Conservation (phyloP, 2,888 invertebrate species). For the Erebia ligea region DNA sequence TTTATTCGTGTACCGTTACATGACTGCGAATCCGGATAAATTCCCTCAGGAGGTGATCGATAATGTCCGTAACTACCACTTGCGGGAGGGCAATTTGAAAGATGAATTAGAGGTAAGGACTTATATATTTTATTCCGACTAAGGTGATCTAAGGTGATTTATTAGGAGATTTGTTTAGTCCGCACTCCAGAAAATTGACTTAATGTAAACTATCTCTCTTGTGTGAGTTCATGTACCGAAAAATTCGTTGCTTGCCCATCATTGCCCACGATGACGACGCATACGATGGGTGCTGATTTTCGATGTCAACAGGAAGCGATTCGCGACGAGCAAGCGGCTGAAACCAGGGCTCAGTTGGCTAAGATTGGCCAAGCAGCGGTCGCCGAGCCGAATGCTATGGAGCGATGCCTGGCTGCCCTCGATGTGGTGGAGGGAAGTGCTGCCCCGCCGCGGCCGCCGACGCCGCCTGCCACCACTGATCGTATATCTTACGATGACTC, state of each 20-base stretch:
- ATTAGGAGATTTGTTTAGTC: too few species aligned
- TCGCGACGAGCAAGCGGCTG: conserved; percentile 63
- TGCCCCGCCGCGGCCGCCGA: conserved; percentile 59
- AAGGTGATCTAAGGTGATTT: too few species aligned
- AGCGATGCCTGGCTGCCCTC: conserved; percentile 68
- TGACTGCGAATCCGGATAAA: conserved; percentile 87
- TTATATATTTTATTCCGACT: not conserved
- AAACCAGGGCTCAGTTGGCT: conserved; percentile 61
- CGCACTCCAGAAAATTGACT: too few species aligned
- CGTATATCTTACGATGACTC: conserved; percentile 69
- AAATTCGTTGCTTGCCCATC: too few species aligned
- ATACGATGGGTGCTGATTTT: not conserved
- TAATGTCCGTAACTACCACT: conserved; percentile 87
- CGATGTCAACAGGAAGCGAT: conserved; percentile 55
- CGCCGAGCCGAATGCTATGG: conserved; percentile 68
- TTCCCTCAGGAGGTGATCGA: conserved; percentile 87
- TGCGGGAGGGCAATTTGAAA: conserved; percentile 84
- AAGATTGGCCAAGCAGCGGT: conserved; percentile 72
- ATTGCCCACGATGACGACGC: too few species aligned
- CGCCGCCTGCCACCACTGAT: conserved; percentile 70
- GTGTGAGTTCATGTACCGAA: too few species aligned
- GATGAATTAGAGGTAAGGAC: conserved; percentile 77
- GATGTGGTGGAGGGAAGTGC: conserved; percentile 72
- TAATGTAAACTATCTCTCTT: too few species aligned
- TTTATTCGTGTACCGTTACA: conserved; percentile 89